Conservation (phyloP, 2,113 vertebrate genomes). For the Amazona vittata region DNA sequence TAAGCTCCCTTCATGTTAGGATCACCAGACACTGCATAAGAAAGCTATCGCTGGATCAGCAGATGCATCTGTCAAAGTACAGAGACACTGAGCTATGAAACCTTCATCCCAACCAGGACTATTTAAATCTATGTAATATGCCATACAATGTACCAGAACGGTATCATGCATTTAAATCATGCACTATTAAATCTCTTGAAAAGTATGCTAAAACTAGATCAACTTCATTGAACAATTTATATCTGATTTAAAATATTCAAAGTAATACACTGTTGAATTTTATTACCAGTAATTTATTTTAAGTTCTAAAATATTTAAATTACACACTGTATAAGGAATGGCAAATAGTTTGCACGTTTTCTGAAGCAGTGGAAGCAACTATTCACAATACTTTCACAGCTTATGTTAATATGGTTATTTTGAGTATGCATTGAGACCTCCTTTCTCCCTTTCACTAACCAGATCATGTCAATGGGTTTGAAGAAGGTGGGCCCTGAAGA, state of each 20-base stretch:
- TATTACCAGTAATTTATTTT: conserved; percentile 46
- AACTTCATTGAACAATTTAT: conserved; percentile 56
- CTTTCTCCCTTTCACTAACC: conserved; percentile 23
- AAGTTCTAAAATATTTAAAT: conserved; percentile 53
- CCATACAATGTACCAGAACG: background rate
- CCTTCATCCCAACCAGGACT: background rate
- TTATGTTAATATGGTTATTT: background rate
- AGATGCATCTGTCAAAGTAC: background rate
- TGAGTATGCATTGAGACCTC: background rate
- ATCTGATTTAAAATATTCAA: conserved; percentile 61
- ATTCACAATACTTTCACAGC: background rate
- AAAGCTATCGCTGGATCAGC: background rate
- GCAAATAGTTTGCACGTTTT: background rate
- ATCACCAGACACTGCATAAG: background rate
- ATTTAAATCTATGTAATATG: conserved; percentile 11
- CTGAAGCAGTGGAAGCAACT: background rate
- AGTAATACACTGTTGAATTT: conserved; percentile 33
- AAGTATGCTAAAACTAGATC: conserved; percentile 33
- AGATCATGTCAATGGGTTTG: background rate
- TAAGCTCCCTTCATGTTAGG: background rate
- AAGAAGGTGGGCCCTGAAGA: conserved; percentile 42
- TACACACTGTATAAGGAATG: background rate
- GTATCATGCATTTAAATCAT: conserved; percentile 18
- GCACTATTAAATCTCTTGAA: conserved; percentile 14
- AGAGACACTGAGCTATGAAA: background rate